A percentile compares a stretch with the other conserved stretches of the same genome.
Evolutionary conservation across 1,140 invertebrate species (phyloP).

Genomic region (Acyrthosiphon pisum): DNA sequence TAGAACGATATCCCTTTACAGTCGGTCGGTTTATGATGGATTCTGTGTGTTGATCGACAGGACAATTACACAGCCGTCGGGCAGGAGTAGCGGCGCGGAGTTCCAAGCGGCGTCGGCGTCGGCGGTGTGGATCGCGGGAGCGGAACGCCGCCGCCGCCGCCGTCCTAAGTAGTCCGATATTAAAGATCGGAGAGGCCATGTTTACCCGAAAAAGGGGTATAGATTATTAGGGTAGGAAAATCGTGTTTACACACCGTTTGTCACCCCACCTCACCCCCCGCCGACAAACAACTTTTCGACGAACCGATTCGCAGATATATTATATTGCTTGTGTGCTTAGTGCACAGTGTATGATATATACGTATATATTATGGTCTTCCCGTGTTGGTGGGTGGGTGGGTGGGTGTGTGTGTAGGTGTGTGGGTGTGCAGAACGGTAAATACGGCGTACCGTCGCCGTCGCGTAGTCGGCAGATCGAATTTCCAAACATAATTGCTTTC

Average conservation of each 20-base stretch:
- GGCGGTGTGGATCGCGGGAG: neutral
- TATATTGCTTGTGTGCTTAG: conserved; percentile 5
- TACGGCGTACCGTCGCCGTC: neutral
- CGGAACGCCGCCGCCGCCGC: neutral
- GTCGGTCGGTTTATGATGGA: conserved; percentile 53
- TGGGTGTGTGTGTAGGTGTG: neutral
- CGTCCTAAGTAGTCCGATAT: conserved; percentile 55
- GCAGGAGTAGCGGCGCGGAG: neutral
- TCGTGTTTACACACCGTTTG: conserved; percentile 53
- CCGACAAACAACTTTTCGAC: conserved; percentile 9
- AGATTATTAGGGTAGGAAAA: conserved; percentile 41
- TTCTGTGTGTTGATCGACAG: conserved; percentile 53
- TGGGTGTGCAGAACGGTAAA: neutral
- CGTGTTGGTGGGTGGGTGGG: neutral
- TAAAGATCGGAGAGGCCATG: conserved; percentile 51
- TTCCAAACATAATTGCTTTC: conserved; percentile 40
- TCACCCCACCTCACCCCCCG: neutral
- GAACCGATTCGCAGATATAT: conserved; percentile 31
- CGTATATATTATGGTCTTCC: neutral
- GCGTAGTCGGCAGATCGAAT: neutral
- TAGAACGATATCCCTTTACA: conserved; percentile 9
- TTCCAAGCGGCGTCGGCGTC: neutral
- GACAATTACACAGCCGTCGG: conserved; percentile 39
- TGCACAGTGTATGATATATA: neutral
- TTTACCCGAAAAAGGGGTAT: conserved; percentile 52